These are phyloP conservation scores for Caenorhabditis wallacei DNA, from an alignment of 2,888 invertebrate species.

Conservation along the genomic window DNA sequence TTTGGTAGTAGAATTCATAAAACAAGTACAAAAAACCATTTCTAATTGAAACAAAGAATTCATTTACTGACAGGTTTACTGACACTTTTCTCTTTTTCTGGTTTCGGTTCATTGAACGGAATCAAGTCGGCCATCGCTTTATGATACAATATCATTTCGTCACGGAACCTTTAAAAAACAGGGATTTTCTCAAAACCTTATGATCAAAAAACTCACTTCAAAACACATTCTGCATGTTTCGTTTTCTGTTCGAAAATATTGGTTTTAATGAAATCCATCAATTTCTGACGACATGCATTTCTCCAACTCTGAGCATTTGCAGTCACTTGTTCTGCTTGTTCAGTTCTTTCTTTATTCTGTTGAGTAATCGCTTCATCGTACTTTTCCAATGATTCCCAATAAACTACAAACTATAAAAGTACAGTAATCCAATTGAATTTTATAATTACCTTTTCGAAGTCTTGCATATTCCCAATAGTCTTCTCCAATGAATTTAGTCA, in stretches of 20 bases:
- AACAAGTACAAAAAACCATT: neutral
- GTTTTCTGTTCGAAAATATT: constrained; percentile 23
- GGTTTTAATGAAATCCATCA: constrained; percentile 52
- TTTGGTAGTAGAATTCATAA: neutral
- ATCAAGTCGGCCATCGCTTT: constrained; percentile 15
- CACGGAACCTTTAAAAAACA: constrained; percentile 5
- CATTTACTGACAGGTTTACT: too few species aligned
- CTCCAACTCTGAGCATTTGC: constrained; percentile 29
- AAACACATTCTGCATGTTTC: constrained; percentile 44
- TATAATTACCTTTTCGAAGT: constrained; percentile 17
- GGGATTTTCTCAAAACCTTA: neutral
- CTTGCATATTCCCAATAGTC: constrained; percentile 62
- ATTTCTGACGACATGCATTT: constrained; percentile 37
- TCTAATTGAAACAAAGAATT: too few species aligned
- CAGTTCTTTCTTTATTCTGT: constrained; percentile 56
- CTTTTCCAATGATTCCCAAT: constrained; percentile 43
- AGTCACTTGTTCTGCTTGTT: constrained; percentile 38
- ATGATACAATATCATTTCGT: constrained; percentile 10
- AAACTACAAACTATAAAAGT: constrained; percentile 4
- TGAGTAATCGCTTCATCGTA: constrained; percentile 46
- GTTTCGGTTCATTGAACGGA: neutral
- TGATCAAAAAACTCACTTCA: constrained; percentile 29
- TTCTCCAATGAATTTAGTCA: constrained; percentile 53
- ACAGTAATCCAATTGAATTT: too few species aligned
- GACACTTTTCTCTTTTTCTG: neutral